Percentiles rank a stretch among this genome's conserved stretches.
Conservation (phyloP, 2,797 vertebrate genomes). For the Helostoma temminkii region DNA sequence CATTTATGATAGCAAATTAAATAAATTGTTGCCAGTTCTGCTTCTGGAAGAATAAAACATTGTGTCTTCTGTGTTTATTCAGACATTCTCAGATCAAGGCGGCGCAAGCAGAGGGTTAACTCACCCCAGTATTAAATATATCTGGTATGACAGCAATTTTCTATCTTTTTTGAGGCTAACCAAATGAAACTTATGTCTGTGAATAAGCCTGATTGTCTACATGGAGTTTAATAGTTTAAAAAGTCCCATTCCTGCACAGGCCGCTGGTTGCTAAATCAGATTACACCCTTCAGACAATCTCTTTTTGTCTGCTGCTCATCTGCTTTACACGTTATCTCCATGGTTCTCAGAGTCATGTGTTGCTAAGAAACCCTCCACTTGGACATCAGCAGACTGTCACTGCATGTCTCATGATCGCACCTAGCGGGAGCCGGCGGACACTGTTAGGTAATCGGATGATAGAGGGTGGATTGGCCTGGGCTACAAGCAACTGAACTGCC, state of each 20-base stretch:
- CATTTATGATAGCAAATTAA: slow-evolving; percentile 14
- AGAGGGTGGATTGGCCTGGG: slow-evolving; percentile 19
- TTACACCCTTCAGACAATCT: slow-evolving; percentile 77
- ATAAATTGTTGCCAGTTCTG: slow-evolving; percentile 9
- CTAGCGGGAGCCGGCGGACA: slow-evolving; percentile 23
- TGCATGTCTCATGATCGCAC: slow-evolving; percentile 71
- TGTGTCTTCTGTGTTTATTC: slow-evolving; percentile 17
- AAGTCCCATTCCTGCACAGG: slow-evolving; percentile 66
- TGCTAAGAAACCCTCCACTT: slow-evolving; percentile 62
- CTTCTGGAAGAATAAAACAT: slow-evolving; percentile 24
- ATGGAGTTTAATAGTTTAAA: slow-evolving; percentile 71
- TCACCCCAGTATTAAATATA: slow-evolving; percentile 51
- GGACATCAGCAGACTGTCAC: slow-evolving; percentile 60
- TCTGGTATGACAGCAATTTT: slow-evolving; percentile 74
- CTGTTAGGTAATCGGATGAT: neutral
- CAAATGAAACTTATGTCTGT: slow-evolving; percentile 74
- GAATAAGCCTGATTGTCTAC: slow-evolving; percentile 80
- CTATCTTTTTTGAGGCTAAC: slow-evolving; percentile 62
- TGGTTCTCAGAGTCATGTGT: slow-evolving; percentile 82
- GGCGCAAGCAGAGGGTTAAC: slow-evolving; percentile 39
- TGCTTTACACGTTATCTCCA: slow-evolving; percentile 73
- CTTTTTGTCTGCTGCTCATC: slow-evolving; percentile 72
- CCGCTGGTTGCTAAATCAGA: slow-evolving; percentile 79
- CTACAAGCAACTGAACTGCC: slow-evolving; percentile 12
- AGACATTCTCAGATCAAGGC: slow-evolving; percentile 44